Conservation (phyloP, 2,888 invertebrate genomes). For the Corbicula japonica region DNA sequence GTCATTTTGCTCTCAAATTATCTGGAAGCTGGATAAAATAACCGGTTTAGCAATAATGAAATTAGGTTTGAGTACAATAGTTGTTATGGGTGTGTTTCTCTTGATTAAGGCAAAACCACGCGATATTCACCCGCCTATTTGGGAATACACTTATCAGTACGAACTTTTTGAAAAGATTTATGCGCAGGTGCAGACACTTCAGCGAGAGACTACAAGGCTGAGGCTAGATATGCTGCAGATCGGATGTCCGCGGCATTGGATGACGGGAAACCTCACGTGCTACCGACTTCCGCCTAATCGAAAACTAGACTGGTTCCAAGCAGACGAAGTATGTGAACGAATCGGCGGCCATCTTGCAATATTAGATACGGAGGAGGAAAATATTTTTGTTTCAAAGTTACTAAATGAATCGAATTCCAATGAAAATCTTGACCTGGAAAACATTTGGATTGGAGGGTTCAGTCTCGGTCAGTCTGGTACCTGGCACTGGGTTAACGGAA, state of each 20-base stretch:
- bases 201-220: background rate
- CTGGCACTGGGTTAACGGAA: constrained; percentile 41
- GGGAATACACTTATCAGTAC: constrained; percentile 51
- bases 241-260: constrained; percentile 34
- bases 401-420: background rate
- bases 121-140: constrained; percentile 43
- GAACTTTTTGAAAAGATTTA: constrained; percentile 49
- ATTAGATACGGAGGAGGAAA: constrained; percentile 18
- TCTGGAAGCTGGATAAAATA: too few relatives aligned
- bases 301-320: constrained; percentile 32
- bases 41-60: too few relatives aligned
- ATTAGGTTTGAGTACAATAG: too few relatives aligned
- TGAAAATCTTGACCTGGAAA: background rate
- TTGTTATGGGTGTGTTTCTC: too few relatives aligned
- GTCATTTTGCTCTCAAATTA: too few relatives aligned
- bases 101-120: too few relatives aligned
- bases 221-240: background rate
- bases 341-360: constrained; percentile 42
- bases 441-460: constrained; percentile 38
- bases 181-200: background rate
- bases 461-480: background rate
- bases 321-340: constrained; percentile 42
- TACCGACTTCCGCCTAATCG: constrained; percentile 30
- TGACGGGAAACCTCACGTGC: constrained; percentile 20
- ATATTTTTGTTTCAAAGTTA: constrained; percentile 4